Conservation (phyloP, 2,113 vertebrate genomes). For the Tragelaphus buxtoni region DNA sequence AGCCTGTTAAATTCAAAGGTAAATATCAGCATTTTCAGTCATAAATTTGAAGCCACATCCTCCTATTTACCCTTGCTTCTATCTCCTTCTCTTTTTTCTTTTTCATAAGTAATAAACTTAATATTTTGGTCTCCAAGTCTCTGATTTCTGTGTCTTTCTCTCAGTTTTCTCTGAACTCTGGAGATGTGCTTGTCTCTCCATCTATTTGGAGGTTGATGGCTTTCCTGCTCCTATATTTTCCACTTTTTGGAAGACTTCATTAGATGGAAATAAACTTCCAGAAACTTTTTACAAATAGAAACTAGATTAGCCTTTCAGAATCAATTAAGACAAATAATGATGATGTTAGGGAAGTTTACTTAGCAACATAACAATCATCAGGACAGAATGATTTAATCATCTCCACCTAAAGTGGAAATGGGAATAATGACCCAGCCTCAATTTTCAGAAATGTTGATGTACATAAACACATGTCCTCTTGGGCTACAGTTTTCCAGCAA, state of each 20-base stretch:
- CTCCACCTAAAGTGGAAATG: slow-evolving; percentile 1
- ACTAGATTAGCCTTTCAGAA: slow-evolving; percentile 54
- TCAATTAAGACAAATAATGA: slow-evolving; percentile 51
- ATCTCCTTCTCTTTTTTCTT: background rate
- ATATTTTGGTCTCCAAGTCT: background rate
- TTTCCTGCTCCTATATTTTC: slow-evolving; percentile 8
- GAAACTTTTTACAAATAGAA: slow-evolving; percentile 43
- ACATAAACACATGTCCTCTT: slow-evolving; percentile 14
- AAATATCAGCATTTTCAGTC: background rate
- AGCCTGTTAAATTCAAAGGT: background rate
- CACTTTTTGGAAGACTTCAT: background rate
- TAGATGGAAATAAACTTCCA: slow-evolving; percentile 17
- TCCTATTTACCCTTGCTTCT: background rate
- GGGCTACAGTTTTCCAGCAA: slow-evolving; percentile 25
- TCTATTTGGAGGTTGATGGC: background rate
- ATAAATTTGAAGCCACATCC: background rate
- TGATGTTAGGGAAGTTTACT: slow-evolving; percentile 52
- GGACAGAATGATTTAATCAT: slow-evolving; percentile 56
- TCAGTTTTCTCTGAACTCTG: background rate
- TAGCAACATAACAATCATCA: slow-evolving; percentile 49
- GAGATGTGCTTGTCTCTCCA: background rate
- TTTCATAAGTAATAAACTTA: background rate
- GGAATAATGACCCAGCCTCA: slow-evolving; percentile 16
- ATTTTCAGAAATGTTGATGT: slow-evolving; percentile 41
- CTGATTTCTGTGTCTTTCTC: background rate